Conservation (phyloP, 2,888 invertebrate species). For the Acanthosoma haemorrhoidale region DNA sequence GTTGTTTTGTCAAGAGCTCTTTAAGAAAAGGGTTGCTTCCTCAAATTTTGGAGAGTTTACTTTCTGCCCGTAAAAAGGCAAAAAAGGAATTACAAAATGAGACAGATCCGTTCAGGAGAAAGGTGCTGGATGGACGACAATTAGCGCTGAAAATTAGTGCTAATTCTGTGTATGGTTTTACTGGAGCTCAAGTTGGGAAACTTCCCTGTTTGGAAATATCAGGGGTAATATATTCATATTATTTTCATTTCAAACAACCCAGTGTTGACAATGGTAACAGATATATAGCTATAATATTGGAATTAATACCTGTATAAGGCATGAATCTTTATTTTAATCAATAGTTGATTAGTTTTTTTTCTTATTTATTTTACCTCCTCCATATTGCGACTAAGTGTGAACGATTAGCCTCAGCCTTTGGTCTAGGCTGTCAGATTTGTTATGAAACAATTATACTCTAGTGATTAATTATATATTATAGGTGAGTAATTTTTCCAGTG, state of each 20-base stretch:
- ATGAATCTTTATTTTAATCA: neutral
- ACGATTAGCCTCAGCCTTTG: no score
- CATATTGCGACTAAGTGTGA: no score
- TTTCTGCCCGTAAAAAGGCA: constrained; percentile 87
- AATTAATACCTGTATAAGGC: neutral
- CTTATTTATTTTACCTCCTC: no score
- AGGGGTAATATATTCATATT: constrained; percentile 52
- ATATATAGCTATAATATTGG: neutral
- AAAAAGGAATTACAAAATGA: constrained; percentile 92
- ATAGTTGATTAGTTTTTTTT: neutral
- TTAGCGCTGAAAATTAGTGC: constrained; percentile 96
- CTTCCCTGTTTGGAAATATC: constrained; percentile 93
- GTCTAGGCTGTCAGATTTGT: no score
- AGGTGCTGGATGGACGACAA: constrained; percentile 94
- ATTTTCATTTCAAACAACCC: no score
- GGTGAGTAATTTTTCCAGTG: no score
- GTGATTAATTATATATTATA: no score
- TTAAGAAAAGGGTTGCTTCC: constrained; percentile 88
- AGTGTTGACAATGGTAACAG: neutral
- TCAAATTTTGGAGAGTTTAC: constrained; percentile 86
- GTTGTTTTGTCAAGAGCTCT: constrained; percentile 82
- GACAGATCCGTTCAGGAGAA: constrained; percentile 87
- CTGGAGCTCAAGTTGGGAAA: constrained; percentile 96
- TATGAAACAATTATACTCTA: no score
- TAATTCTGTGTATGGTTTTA: constrained; percentile 99